Base-by-base conservation (phyloP, 2,797 vertebrate genomes). In the Poeciliopsis infans region DNA sequence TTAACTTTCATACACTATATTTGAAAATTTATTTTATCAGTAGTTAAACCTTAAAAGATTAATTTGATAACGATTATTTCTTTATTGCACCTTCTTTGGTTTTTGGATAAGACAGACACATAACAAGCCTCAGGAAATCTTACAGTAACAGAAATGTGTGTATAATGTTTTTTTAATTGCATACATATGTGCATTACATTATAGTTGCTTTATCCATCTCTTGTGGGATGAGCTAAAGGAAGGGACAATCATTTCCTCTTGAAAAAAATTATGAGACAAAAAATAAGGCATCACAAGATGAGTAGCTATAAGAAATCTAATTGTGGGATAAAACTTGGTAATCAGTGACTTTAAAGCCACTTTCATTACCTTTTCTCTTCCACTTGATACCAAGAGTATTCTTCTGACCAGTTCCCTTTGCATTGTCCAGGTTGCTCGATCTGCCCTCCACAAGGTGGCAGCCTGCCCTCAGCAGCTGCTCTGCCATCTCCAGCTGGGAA, bases 371-470 rank as follows among this genome's bases (percentile, higher is more conserved):
- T 25, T 84, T 18, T 79, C 70, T 10, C 41, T 69, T 23, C 36
- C 10, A 11, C 3, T 68, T 23, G 83, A 78, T 16, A 36, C 55
- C 5, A 69, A 76, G 6, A 95, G 81, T 0, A 43, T 76, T 76
- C 93, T 70, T 0, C 83, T 79, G n/a, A 95, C 5, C 7, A 79
- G 85, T 72, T 61, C 82, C 80, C 88, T 91, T 84, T 95, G 95
- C 47, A 0, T 86, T 13, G 7, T 94, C 91, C 79, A 94, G 88
- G 13, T 72, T 28, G 0, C 91, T 90, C 78, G 95, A 89, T 64
- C 90, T 91, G 33, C 84, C 90, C 5, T 88, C 95, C 68, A 95
- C 94, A 86, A 97, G 92, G n/a, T 74, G 89, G 92, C 96, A 96
- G 83, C 83, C 91, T 74, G 78, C 84, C 81, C 79, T 85, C 53